Conservation (phyloP, 2,888 invertebrate genomes). For the Epinotia ramella region DNA sequence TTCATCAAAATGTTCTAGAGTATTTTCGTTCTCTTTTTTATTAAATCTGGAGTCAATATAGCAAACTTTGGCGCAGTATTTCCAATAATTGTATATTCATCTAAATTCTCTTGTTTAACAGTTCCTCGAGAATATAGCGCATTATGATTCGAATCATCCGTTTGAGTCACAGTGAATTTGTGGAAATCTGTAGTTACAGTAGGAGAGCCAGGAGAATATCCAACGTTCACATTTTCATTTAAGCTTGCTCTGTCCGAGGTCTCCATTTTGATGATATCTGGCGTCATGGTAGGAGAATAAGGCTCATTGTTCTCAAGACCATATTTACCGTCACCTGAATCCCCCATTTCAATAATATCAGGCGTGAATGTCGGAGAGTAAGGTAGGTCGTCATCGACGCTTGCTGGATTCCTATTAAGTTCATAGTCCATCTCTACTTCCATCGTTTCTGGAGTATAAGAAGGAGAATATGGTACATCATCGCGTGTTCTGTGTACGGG, state of each 20-base stretch:
- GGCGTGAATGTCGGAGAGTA: background rate
- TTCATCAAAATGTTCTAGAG: background rate
- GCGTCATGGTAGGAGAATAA: background rate
- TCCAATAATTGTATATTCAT: background rate
- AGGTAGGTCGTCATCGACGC: background rate
- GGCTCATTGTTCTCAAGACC: background rate
- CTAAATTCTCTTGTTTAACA: background rate
- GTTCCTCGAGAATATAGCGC: too few relatives aligned
- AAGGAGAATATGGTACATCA: slow-evolving; percentile 10
- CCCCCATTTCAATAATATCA: background rate
- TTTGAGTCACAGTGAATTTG: background rate
- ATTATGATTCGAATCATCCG: background rate
- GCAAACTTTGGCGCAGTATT: background rate
- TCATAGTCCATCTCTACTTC: background rate
- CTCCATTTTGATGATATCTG: background rate
- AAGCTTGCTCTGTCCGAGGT: background rate
- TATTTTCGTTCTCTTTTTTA: background rate
- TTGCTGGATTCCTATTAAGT: background rate
- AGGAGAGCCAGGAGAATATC: slow-evolving; percentile 6
- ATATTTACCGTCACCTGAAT: background rate
- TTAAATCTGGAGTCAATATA: background rate
- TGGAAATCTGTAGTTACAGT: background rate
- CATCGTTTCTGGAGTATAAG: slow-evolving; percentile 14
- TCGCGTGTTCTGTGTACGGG: background rate
- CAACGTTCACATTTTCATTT: background rate